Evolutionary conservation across 92 coral and sea anemone species (phyloP), one percentile per base, ranked within the genome.

Genomic region (Siderastrea siderea): DNA sequence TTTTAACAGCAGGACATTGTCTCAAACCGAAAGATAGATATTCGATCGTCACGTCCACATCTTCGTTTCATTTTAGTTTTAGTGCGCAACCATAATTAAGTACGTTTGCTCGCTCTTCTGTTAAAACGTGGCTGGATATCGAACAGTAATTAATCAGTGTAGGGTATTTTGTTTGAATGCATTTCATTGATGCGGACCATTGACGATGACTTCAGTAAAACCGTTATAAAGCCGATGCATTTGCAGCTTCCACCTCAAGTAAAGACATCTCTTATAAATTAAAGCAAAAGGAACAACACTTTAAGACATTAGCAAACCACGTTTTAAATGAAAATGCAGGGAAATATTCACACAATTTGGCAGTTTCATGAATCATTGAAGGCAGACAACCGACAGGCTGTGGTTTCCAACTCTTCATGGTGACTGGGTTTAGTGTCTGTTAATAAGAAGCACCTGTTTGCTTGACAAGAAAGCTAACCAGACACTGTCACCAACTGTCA

Each of bases 321-420:
- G 72, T 47, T 15, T 14, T n/a, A 12, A 10, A 55, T 10, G 45
- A 10, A 70, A 17, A 54, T 45, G n/a, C 50, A 8, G 3, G 15
- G 26, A 44, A 72, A 43, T 38, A 38, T 74, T 62, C 38, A 74
- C 64, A 64, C 87, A 60, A 73, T 61, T 68, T 65, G 81, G 71
- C 86, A 70, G 51, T 84, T 71, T 71, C 87, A 71, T 60, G 79
- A 83, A 71, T 83, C 79, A 72, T 72, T 74, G 43, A 84, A 48
- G 19, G 71, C 57, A 49, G 72, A 26, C 46, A 78, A 74, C 62
- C 46, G 12, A 50, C 65, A 59, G 77, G 47, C 68, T 55, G 71
- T 57, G 63, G 58, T 14, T 55, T 62, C 46, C 44, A 63, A 54
- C 66, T 11, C 26, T 47, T 82, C 78, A 58, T 47, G 78, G 86